Base-by-base conservation (phyloP, 2,113 vertebrate species). In the Aphelocoma coerulescens region DNA sequence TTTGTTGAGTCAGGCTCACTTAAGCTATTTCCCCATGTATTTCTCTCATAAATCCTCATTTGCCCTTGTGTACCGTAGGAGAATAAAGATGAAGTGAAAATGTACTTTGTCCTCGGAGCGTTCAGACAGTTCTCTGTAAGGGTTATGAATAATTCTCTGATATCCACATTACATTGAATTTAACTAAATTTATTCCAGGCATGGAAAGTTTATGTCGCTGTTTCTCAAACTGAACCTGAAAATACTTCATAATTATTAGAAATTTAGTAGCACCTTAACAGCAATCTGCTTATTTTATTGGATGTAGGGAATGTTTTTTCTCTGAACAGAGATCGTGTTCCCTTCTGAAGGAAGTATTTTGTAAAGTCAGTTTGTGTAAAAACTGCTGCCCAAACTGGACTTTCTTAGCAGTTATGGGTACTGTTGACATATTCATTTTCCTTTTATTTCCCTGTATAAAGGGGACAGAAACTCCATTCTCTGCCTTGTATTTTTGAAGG, bases 41-140 rank as follows among this genome's bases (percentile, higher is more conserved):
- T 88, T 93, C 68, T 63, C 63, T 89, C 84, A 85, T 96, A 93
- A 94, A 74, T 85, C 39, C 52, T 94, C 68, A 67, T 87, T 94
- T 93, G 59, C 32, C 68, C 37, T 85, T 88, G 37, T 1, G 6
- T 62, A 39, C 32, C 43, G 22, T 85, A 93, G 41, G 41, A 86
- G 51, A 81, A 91, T 71, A 81, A 89, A 69, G 37, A 61, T 58
- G 37, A 85, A 91, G 61, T 67, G 44, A 69, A 87, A 87, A 81
- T 61, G 9, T 43, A 39, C n/a, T 86, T 66, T 89, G 73, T 74
- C 77, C n/a, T 79, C 58, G 2, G 44, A 91, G 46, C 3, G 3
- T 65, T 73, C 43, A 69, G 84, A 35, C 52, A 79, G 28, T 43
- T 83, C 59, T 59, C 39, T 39, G 24, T 46, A 41, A 71, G 61